These are phyloP conservation scores for Casuarius casuarius DNA, from an alignment of 2,113 vertebrate species.

Conservation along the genomic window DNA sequence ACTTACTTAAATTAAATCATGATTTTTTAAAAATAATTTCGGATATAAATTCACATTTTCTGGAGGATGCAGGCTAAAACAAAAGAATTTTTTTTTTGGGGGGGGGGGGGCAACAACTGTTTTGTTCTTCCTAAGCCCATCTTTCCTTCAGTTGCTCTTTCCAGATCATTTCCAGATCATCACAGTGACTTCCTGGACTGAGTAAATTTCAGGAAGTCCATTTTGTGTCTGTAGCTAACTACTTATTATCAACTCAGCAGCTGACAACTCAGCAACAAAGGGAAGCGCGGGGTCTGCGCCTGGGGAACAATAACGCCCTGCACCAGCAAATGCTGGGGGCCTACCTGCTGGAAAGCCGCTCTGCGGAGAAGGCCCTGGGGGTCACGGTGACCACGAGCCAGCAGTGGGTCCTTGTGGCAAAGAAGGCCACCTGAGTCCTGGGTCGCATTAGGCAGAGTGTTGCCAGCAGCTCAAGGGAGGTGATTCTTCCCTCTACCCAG, in stretches of 20 bases:
- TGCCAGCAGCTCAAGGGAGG: fast-evolving
- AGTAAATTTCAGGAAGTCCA: background rate
- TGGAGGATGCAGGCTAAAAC: background rate
- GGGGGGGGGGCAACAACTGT: background rate
- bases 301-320: background rate
- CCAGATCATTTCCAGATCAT: background rate
- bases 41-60: background rate
- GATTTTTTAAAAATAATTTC: background rate
- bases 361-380: background rate
- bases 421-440: background rate
- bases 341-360: background rate
- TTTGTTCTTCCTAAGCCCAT: background rate
- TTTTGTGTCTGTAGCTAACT: background rate
- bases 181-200: background rate
- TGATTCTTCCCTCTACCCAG: background rate
- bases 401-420: background rate
- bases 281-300: background rate
- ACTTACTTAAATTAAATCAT: background rate
- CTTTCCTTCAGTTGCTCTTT: background rate
- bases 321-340: background rate
- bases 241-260: background rate
- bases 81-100: background rate
- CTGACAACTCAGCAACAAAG: background rate
- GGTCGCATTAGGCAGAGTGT: background rate
- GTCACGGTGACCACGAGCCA: background rate